Percentiles rank a stretch among this genome's conserved stretches.
These are phyloP conservation scores for Cataglyphis albicans DNA, from an alignment of 2,888 invertebrate genomes.

Conservation along the genomic window DNA sequence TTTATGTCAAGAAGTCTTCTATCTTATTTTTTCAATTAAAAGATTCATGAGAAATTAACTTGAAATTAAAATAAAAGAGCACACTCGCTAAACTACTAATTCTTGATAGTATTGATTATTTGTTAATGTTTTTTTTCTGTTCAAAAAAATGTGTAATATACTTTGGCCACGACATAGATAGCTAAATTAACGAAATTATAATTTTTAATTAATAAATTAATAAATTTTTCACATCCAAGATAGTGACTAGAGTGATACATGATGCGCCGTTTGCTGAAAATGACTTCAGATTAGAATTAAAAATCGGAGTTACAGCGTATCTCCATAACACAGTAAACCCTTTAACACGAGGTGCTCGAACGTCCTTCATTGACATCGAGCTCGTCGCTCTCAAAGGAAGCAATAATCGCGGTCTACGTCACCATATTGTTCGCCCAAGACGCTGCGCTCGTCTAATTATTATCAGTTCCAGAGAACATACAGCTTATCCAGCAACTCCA, in stretches of 20 bases:
- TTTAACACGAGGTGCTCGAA: slow-evolving; percentile 6
- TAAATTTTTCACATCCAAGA: too few relatives aligned
- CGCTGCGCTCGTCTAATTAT: slow-evolving; percentile 49
- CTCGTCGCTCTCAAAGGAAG: slow-evolving; percentile 44
- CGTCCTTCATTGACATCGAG: slow-evolving; percentile 20
- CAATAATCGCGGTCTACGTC: slow-evolving; percentile 42
- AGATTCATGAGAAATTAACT: not conserved
- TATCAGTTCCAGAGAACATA: slow-evolving; percentile 47
- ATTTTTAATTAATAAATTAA: too few relatives aligned
- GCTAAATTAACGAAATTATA: too few relatives aligned
- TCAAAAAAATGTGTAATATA: not conserved
- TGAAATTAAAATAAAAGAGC: not conserved
- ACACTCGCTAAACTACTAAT: not conserved
- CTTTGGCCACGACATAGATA: not conserved
- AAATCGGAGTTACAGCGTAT: not conserved
- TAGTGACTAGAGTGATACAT: not conserved
- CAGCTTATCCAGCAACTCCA: slow-evolving; percentile 38
- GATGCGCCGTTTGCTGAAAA: not conserved
- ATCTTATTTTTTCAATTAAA: not conserved
- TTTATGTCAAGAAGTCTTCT: not conserved
- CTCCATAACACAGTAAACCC: not conserved
- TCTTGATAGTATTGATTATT: not conserved
- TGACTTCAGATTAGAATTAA: not conserved
- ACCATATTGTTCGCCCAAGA: slow-evolving; percentile 46
- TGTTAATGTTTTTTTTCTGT: not conserved